Evolutionary conservation across 2,888 invertebrate species (phyloP), one percentile per base, ranked within the genome.

Genomic region (Drosophila flavopinicola): DNA sequence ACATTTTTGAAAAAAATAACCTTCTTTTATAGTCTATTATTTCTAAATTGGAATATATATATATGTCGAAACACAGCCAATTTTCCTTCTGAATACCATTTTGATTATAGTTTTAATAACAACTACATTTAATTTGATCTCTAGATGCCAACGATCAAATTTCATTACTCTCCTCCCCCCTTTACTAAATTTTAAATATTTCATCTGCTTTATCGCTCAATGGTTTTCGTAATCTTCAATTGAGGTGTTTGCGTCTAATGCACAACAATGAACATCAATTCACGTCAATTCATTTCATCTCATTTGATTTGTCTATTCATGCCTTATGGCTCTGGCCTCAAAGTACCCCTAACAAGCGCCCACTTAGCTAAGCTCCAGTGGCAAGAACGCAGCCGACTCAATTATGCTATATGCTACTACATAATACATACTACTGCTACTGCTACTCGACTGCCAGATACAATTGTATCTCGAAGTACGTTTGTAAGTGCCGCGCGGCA

Each of bases 241-340:
- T 56, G 54, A 66, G 69, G 53, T 70, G 69, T 54, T 68, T 49
- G 44, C 39, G n/a, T 59, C 60, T 59, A 72, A 72, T 72, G 73
- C 69, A 54, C n/a, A 41, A 47, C 54, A 66, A 67, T 57, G 49
- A 53, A 44, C 70, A 73, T 73, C 61, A 73, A 73, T 73, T 67
- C 10, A 60, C 52, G 35, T 59, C 52, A 48, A 66, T 60, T 65
- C 37, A 37, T 15, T 17, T 30, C 30, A 37, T 17, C 17, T 30
- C 30, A 42, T 17, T 45, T 37, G 56, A 52, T 73, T 73, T 73
- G 74, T 61, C 67, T 56, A 56, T 56, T 37, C 49, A 54, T 57
- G 38, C 33, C 39, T 52, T 37, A 32, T 35, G 57, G 37, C 41
- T 32, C 7, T 45, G 30, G 41, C 60, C 23, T 53, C 13, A 48